Evolutionary conservation across 1,140 invertebrate genomes (phyloP).

Genomic region (Drosophila parabipectinata): DNA sequence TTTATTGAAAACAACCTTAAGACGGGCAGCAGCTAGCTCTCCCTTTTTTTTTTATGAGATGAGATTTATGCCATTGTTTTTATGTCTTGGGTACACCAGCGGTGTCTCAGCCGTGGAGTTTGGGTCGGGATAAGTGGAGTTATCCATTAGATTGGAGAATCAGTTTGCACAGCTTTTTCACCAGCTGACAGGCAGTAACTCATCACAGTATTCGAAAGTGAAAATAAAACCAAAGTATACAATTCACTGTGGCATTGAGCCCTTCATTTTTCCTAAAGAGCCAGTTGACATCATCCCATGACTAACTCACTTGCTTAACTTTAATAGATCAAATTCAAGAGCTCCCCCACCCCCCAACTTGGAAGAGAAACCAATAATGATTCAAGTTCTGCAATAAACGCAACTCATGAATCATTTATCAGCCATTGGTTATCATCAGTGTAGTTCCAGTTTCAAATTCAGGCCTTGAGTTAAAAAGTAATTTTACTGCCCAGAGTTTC

Average conservation of each 20-base stretch:
- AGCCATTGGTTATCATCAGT: slow-evolving; percentile 37
- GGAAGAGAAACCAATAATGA: slow-evolving; percentile 28
- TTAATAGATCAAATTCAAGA: slow-evolving; percentile 33
- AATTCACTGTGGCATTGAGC: not conserved
- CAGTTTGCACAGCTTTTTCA: slow-evolving; percentile 21
- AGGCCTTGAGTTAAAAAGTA: slow-evolving; percentile 40
- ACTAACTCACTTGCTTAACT: slow-evolving; percentile 29
- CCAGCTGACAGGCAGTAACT: slow-evolving; percentile 29
- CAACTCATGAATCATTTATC: slow-evolving; percentile 49
- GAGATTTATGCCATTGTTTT: slow-evolving; percentile 69
- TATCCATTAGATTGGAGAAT: slow-evolving; percentile 30
- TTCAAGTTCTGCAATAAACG: slow-evolving; percentile 42
- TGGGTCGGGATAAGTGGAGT: slow-evolving; percentile 25
- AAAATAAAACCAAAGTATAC: not conserved
- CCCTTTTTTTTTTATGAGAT: slow-evolving; percentile 20
- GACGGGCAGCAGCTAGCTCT: slow-evolving; percentile 14
- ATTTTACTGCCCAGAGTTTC: slow-evolving; percentile 35
- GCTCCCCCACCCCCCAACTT: not conserved
- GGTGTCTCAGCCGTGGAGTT: not conserved
- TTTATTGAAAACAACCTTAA: slow-evolving; percentile 75
- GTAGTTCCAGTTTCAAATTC: slow-evolving; percentile 42
- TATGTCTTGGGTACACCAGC: slow-evolving; percentile 19
- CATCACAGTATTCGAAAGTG: slow-evolving; percentile 13
- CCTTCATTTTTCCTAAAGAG: not conserved
- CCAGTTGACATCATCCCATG: slow-evolving; percentile 39